Evolutionary conservation across 2,888 invertebrate species (phyloP), one percentile per base, ranked within the genome.

Genomic region (Lithophane ornitopus): DNA sequence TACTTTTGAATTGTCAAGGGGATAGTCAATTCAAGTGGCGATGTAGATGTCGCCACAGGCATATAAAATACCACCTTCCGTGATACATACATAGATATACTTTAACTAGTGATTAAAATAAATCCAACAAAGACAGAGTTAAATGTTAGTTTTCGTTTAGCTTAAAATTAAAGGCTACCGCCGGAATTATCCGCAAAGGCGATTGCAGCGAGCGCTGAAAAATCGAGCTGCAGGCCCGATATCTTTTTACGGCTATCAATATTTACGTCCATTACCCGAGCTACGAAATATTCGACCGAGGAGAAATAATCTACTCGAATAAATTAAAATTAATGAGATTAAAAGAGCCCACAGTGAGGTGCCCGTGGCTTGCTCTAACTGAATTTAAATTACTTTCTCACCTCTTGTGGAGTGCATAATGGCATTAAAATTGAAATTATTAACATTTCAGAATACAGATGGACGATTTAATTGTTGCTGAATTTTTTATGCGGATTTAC

Each of bases 271-370:
- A 78, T 83, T 84, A 83, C 83, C 28, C 59, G 73, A 85, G 87
- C 85, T 80, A 85, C 86, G 86, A 90, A 94, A 93, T 92, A 94
- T 93, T 89, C 90, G 92, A 87, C 92, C 89, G 87, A 91, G 91
- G 88, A 90, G 93, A 94, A 94, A 93, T 95, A 95, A 95, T 96
- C 94, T 92, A 87, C 89, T 90, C 86, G 95, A 95, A 96, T 96
- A 96, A 94, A 95, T 96, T 96, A 94, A 95, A 95, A 95, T 95
- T 95, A 95, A 96, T 95, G 93, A 95, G 96, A 95, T 96, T 95
- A 94, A 94, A 94, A 93, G 92, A 93, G 92, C 91, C 92, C 92
- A 90, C 89, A 90, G 92, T 90, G 91, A 86, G 91, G 90, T 90
- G 90, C 88, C 91, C 86, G 88, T 89, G 91, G 90, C 88, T 89